Percentiles rank a stretch among this genome's conserved stretches.
phyloP scores from a whole-genome alignment of 2,113 vertebrate species.

The Heteronetta atricapilla region DNA sequence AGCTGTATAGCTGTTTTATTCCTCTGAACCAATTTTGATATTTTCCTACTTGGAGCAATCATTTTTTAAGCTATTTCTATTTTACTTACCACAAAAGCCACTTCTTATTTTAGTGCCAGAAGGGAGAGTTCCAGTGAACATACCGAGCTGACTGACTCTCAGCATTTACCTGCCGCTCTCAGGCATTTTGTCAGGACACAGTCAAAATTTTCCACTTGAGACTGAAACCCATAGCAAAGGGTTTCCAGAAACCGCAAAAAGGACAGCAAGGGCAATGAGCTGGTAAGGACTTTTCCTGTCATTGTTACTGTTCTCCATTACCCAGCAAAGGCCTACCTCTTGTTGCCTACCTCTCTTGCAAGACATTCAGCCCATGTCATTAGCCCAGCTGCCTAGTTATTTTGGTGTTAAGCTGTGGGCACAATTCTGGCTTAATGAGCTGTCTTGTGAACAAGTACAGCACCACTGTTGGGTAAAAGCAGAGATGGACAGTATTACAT shows the following conservation, averaged over 20 bases:
- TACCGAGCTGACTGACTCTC: background rate
- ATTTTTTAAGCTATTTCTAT: background rate
- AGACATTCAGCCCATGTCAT: background rate
- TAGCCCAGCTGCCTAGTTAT: background rate
- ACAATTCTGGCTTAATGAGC: background rate
- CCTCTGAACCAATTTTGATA: background rate
- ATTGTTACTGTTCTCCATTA: background rate
- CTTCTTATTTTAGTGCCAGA: background rate
- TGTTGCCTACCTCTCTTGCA: background rate
- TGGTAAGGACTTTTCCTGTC: constrained; percentile 14
- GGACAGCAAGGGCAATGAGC: background rate
- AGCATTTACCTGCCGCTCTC: constrained; percentile 1
- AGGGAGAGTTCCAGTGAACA: background rate
- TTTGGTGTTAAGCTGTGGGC: background rate
- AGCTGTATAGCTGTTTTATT: background rate
- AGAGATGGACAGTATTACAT: background rate
- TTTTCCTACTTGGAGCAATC: constrained; percentile 3
- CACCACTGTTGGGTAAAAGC: background rate
- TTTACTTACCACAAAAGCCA: background rate
- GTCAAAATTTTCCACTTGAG: background rate
- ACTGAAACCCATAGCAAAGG: background rate
- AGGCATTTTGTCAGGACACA: background rate
- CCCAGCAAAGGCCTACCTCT: background rate
- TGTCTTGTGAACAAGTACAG: background rate
- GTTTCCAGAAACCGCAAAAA: background rate